phyloP scores from a whole-genome alignment of 2,888 invertebrate genomes.

The Esperia sulphurella region DNA sequence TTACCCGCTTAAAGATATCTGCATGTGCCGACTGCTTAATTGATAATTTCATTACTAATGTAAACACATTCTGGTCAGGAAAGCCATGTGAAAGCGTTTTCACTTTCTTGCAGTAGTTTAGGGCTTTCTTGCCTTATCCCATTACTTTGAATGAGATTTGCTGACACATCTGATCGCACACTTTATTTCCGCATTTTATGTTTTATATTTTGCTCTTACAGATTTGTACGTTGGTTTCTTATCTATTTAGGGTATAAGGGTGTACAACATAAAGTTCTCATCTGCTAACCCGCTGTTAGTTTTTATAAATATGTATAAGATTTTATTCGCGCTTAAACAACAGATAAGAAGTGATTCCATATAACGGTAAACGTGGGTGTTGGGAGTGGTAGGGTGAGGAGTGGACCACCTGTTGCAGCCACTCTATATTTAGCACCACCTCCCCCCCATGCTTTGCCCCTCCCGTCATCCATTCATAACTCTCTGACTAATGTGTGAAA shows the following conservation, averaged over 20 bases:
- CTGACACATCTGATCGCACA: too few relatives aligned
- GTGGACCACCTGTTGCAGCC: conserved; percentile 64
- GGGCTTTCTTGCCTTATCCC: too few relatives aligned
- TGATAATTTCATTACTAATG: conserved; percentile 7
- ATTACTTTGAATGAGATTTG: not conserved
- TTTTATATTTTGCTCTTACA: too few relatives aligned
- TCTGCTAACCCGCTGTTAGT: too few relatives aligned
- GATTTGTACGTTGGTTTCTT: too few relatives aligned
- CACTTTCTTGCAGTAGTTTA: conserved; percentile 11
- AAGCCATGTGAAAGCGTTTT: conserved; percentile 12
- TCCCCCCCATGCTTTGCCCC: conserved; percentile 27
- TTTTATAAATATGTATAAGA: too few relatives aligned
- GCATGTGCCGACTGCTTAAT: not conserved
- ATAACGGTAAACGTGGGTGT: conserved; percentile 32
- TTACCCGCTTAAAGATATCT: not conserved
- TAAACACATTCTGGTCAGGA: conserved; percentile 11
- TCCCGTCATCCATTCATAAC: conserved; percentile 61
- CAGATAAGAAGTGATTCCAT: too few relatives aligned
- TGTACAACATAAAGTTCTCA: too few relatives aligned
- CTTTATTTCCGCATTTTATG: too few relatives aligned
- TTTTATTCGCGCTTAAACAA: too few relatives aligned
- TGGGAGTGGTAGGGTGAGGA: conserved; percentile 41
- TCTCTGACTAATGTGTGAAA: conserved; percentile 70
- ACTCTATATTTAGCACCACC: conserved; percentile 59
- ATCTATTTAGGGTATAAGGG: too few relatives aligned